Evolutionary conservation across 2,797 vertebrate genomes (phyloP).

Genomic region (Streptopelia turtur): DNA sequence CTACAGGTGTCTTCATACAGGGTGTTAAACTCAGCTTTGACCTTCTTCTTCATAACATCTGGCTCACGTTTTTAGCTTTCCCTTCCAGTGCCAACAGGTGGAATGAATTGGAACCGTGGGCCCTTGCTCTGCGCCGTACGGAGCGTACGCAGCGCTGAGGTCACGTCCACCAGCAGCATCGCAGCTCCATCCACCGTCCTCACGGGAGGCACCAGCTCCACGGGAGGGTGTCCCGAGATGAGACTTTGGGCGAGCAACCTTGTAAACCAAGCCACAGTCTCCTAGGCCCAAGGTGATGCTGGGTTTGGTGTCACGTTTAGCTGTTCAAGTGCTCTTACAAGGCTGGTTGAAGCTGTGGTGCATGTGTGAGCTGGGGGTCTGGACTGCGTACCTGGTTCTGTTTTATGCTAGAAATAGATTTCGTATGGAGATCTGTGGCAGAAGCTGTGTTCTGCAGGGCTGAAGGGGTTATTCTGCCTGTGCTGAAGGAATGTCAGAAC

Average conservation of each 20-base stretch:
- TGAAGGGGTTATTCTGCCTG: neutral
- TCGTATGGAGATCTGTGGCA: neutral
- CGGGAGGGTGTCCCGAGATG: neutral
- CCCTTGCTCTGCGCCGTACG: fast-evolving
- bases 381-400: neutral
- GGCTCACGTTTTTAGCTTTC: conserved; percentile 21
- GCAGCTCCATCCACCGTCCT: fast-evolving
- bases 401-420: neutral
- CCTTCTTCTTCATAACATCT: conserved; percentile 36
- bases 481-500: neutral
- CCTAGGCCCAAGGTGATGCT: neutral
- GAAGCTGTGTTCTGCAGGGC: neutral
- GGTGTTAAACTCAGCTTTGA: neutral
- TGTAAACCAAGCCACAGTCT: fast-evolving
- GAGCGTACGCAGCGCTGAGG: fast-evolving
- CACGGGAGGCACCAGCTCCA: neutral
- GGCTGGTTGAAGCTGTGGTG: neutral
- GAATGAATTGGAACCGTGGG: neutral
- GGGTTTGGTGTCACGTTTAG: neutral
- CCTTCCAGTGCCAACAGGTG: conserved; percentile 19
- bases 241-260: fast-evolving
- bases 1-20: conserved; percentile 28
- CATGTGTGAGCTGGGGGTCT: neutral
- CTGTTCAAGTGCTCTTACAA: fast-evolving
- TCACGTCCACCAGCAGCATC: fast-evolving